phyloP scores from a whole-genome alignment of 2,113 vertebrate species.

The Actinemys pallida region DNA sequence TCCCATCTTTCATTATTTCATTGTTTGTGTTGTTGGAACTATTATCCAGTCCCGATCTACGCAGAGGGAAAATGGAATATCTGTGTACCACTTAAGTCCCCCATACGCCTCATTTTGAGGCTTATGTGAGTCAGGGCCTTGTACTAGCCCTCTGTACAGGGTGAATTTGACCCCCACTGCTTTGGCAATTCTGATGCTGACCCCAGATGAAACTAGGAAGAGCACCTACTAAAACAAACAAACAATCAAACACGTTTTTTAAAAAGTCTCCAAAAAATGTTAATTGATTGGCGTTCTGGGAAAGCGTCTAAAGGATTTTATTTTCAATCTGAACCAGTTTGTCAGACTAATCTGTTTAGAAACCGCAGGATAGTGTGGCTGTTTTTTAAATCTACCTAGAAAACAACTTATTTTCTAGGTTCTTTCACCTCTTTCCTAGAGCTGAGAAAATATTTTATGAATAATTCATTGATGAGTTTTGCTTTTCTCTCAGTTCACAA shows the following conservation, averaged over 20 bases:
- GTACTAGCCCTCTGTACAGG: not conserved
- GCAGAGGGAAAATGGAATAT: not conserved
- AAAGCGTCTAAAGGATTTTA: not conserved
- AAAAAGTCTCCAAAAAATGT: not conserved
- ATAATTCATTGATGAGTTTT: constrained; percentile 47
- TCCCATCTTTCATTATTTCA: not conserved
- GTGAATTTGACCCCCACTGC: too few relatives aligned
- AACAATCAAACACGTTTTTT: not conserved
- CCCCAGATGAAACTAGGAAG: not conserved
- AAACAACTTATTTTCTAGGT: not conserved
- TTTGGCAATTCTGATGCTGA: not conserved
- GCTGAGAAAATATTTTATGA: constrained; percentile 22
- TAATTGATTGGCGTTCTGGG: not conserved
- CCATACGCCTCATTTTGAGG: not conserved
- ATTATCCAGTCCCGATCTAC: not conserved
- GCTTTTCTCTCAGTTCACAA: constrained; percentile 39
- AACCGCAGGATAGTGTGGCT: not conserved
- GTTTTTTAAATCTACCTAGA: not conserved
- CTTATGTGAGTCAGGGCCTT: not conserved
- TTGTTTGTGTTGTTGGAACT: not conserved
- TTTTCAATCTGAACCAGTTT: not conserved
- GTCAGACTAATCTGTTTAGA: not conserved
- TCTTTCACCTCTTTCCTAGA: not conserved
- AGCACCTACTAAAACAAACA: not conserved
- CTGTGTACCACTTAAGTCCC: not conserved